A percentile compares a stretch with the other conserved stretches of the same genome.
Evolutionary conservation across 2,797 vertebrate genomes (phyloP).

Genomic region (Danio aesculapii): DNA sequence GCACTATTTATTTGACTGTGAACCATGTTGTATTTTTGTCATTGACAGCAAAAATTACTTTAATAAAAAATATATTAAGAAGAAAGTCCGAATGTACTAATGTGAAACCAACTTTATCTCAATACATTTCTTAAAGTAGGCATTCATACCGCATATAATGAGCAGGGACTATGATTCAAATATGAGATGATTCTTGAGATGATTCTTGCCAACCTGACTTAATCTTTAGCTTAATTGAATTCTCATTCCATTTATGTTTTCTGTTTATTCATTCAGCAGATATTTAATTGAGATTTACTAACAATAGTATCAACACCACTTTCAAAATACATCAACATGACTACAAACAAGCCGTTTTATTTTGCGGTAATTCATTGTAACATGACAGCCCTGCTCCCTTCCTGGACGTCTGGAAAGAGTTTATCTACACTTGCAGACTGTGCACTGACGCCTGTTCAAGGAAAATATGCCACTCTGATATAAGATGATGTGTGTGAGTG

Average conservation of each 20-base stretch:
- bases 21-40: no score
- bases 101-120: no score
- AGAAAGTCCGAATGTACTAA: no score
- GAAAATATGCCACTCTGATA: slow-evolving; percentile 49
- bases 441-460: slow-evolving; percentile 36
- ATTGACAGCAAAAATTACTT: no score
- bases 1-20: no score
- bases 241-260: background rate
- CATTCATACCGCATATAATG: background rate
- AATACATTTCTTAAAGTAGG: background rate
- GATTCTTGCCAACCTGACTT: background rate
- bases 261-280: background rate
- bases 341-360: background rate
- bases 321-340: background rate
- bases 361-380: slow-evolving; percentile 17
- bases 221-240: background rate
- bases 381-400: slow-evolving; percentile 24
- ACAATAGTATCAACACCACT: background rate
- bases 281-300: background rate
- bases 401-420: slow-evolving; percentile 19
- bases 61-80: no score
- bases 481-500: slow-evolving; percentile 2
- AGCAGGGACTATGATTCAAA: background rate
- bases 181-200: background rate
- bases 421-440: slow-evolving; percentile 61